Conservation (phyloP, 1,140 invertebrate species). For the Bombus breviceps region DNA sequence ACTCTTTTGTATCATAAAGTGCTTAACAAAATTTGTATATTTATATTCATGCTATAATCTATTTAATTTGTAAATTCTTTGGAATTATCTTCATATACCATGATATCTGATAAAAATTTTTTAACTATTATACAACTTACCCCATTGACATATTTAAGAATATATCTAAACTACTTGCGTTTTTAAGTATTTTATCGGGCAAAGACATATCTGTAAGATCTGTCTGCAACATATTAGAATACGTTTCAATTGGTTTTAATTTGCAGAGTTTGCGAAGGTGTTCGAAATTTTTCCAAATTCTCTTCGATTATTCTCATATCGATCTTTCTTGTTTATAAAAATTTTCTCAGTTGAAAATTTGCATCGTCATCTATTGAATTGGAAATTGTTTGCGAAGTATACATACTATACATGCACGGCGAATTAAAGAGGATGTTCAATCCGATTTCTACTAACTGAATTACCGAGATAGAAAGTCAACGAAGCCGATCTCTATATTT, state of each 20-base stretch:
- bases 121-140: constrained; percentile 34
- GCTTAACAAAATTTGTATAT: not conserved
- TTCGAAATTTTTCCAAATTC: constrained; percentile 1
- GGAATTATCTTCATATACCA: not conserved
- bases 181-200: not conserved
- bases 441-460: constrained; percentile 28
- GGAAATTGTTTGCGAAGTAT: constrained; percentile 26
- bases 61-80: not conserved
- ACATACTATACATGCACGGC: constrained; percentile 14
- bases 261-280: not conserved
- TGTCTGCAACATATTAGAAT: constrained; percentile 3
- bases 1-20: not conserved
- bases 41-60: not conserved
- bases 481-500: constrained; percentile 8
- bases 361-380: constrained; percentile 7
- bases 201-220: not conserved
- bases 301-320: not conserved
- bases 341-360: not conserved
- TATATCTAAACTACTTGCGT: not conserved
- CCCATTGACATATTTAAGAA: not conserved
- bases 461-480: not conserved
- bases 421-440: not conserved
- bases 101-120: not conserved
- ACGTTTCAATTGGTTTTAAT: constrained; percentile 18
- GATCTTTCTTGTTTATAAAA: not conserved